Evolutionary conservation across 2,888 invertebrate species (phyloP).

Genomic region (Proisotoma minuta): DNA sequence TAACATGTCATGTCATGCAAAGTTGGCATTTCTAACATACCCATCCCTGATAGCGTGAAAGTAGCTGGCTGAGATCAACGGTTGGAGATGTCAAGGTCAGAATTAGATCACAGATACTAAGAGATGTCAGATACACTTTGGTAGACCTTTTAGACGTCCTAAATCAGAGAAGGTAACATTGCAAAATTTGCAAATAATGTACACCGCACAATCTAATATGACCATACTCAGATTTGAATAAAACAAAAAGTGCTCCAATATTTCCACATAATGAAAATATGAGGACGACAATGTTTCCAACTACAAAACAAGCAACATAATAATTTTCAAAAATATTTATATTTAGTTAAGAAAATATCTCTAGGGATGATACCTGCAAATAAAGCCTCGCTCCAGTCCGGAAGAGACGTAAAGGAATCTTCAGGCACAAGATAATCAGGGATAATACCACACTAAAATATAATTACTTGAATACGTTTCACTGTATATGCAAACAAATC

Average conservation of each 20-base stretch:
- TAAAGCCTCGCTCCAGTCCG: constrained; percentile 2
- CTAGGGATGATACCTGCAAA: background rate
- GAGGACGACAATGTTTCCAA: constrained; percentile 38
- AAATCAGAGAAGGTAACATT: too few relatives aligned
- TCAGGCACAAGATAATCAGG: constrained; percentile 6
- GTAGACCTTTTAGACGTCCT: constrained; percentile 32
- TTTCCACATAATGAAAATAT: constrained; percentile 44
- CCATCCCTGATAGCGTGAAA: constrained; percentile 24
- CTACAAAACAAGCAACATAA: background rate
- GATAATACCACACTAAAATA: background rate
- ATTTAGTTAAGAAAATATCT: background rate
- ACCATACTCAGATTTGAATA: constrained; percentile 31
- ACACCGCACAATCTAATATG: background rate
- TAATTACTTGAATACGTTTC: too few relatives aligned
- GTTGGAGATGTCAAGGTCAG: constrained; percentile 24
- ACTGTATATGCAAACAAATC: too few relatives aligned
- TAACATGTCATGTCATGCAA: background rate
- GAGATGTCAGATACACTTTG: constrained; percentile 28
- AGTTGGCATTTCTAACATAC: constrained; percentile 4
- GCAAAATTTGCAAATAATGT: constrained; percentile 1
- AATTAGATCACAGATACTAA: constrained; percentile 33
- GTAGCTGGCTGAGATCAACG: constrained; percentile 14
- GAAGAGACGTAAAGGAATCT: background rate
- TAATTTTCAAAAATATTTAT: background rate
- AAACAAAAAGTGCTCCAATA: constrained; percentile 38